Evolutionary conservation across 2,797 vertebrate species (phyloP), one percentile per base, ranked within the genome.

Genomic region (Scarus forsteni): DNA sequence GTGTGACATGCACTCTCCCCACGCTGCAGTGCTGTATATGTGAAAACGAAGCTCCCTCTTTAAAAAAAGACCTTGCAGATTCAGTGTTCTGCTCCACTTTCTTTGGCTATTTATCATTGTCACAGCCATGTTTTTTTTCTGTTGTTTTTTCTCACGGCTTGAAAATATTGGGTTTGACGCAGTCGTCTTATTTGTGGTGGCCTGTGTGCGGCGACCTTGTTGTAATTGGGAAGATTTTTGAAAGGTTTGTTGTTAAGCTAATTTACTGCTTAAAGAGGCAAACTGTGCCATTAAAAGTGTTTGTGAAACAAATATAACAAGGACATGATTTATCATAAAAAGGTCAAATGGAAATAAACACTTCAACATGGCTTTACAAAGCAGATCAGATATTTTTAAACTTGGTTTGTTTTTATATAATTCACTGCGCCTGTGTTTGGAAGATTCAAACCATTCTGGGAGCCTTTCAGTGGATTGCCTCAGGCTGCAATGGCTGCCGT

Each of bases 61-160:
- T 49, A 67, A 61, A 45, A 63, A 52, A 18, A 15, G n/a, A 64
- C 70, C 50, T 71, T 58, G 55, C 48, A 68, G 69, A 70, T 77
- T 55, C 77, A 46, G 67, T 77, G 79, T 88, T 83, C 85, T 89
- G 90, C 79, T 91, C 89, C 55, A 90, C 19, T 91, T 92, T 91
- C 87, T 70, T 48, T 45, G 55, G 73, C 69, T 75, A 90, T 93
- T 92, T 73, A 90, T 93, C 91, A 91, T 67, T 89, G 91, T 92
- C 89, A 88, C 70, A 38, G 60, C 63, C 27, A 27, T 75, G 42
- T 42, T 60, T 62, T 40, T 40, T 45, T 8, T 49, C 62, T 44
- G 40, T 15, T 35, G 44, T 54, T 16, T 15, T 58, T 48, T n/a
- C 19, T 54, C 59, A 48, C 66, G 57, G 70, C 65, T 62, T 73